phyloP scores from a whole-genome alignment of 1,140 invertebrate genomes.

The Idris sp. region DNA sequence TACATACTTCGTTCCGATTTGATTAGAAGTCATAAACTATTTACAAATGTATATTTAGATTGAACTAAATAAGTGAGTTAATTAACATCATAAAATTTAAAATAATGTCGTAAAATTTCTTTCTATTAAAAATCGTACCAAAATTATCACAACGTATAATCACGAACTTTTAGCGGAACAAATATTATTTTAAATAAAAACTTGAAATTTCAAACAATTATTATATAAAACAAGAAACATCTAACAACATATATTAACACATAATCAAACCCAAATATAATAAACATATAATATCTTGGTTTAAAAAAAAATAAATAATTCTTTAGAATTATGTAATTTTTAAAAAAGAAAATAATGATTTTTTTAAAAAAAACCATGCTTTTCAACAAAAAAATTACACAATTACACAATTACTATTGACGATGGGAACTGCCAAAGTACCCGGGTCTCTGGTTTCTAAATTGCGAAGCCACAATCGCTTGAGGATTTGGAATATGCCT shows the following conservation, averaged over 20 bases:
- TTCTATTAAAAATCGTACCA: slow-evolving; percentile 1
- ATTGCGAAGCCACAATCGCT: slow-evolving; percentile 73
- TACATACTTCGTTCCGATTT: slow-evolving; percentile 23
- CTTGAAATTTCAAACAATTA: slow-evolving; percentile 13
- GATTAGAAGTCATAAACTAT: slow-evolving; percentile 46
- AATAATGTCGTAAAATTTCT: slow-evolving; percentile 2
- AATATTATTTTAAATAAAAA: background rate
- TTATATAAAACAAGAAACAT: too few relatives aligned
- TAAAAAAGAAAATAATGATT: too few relatives aligned
- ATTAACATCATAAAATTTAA: slow-evolving; percentile 9
- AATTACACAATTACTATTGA: slow-evolving; percentile 48
- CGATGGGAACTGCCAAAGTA: slow-evolving; percentile 67
- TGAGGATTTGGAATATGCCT: slow-evolving; percentile 74
- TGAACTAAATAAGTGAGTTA: slow-evolving; percentile 5
- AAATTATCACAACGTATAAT: slow-evolving; percentile 38
- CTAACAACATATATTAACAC: too few relatives aligned
- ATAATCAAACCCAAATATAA: too few relatives aligned
- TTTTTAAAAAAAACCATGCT: too few relatives aligned
- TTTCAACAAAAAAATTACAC: background rate
- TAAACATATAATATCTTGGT: too few relatives aligned
- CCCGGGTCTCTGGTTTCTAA: slow-evolving; percentile 71
- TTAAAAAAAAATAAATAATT: too few relatives aligned
- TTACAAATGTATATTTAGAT: slow-evolving; percentile 36
- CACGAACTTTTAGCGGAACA: slow-evolving; percentile 11
- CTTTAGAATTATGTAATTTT: too few relatives aligned